Conservation (phyloP, 2,113 vertebrate species). For the Malurus alboscapulatus region DNA sequence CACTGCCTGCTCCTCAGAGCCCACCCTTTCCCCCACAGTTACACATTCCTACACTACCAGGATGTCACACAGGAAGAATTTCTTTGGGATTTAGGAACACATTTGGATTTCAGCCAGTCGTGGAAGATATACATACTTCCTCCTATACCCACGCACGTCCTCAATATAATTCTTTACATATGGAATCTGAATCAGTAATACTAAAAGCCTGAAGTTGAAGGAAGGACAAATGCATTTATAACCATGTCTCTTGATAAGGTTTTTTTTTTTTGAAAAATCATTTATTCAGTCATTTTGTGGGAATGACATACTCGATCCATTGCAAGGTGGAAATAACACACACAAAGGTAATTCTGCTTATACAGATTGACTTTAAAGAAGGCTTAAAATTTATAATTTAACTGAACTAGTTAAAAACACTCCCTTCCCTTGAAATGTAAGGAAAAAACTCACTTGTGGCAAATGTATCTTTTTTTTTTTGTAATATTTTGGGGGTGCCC, state of each 20-base stretch:
- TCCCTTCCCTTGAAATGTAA: not conserved
- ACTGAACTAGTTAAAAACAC: not conserved
- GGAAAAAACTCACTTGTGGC: not conserved
- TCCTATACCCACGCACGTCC: not conserved
- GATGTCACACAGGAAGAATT: not conserved
- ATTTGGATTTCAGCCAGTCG: not conserved
- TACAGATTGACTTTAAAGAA: not conserved
- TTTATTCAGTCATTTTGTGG: not conserved
- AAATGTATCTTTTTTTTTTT: not conserved
- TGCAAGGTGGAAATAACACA: not conserved
- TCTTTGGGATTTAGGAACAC: slow-evolving; percentile 2
- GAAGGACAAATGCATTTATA: not conserved
- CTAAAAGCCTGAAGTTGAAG: slow-evolving; percentile 11
- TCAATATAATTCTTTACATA: slow-evolving; percentile 34
- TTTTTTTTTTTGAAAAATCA: not conserved
- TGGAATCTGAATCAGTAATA: not conserved
- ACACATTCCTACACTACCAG: not conserved
- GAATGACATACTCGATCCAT: not conserved
- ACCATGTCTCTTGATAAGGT: not conserved
- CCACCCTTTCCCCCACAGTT: not conserved
- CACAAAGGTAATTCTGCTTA: not conserved
- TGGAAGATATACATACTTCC: slow-evolving; percentile 1
- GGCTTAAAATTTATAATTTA: not conserved
- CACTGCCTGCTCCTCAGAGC: not conserved
- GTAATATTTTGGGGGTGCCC: not conserved